phyloP scores from a whole-genome alignment of 1,140 invertebrate genomes.

The Stenopsyche tienmushanensis region DNA sequence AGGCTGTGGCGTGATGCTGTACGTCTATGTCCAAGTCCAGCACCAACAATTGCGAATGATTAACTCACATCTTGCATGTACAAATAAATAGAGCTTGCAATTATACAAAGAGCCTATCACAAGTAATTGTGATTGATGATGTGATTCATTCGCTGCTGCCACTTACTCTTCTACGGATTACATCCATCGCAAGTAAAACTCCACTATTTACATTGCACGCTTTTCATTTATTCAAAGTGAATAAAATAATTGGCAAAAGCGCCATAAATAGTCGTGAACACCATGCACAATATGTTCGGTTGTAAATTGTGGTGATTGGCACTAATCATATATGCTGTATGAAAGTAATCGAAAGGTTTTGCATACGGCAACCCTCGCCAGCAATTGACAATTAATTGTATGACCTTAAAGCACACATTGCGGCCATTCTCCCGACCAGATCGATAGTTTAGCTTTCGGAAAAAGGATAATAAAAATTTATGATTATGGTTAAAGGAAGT shows the following conservation, averaged over 20 bases:
- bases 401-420: slow-evolving; percentile 6
- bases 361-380: too few species aligned
- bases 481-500: slow-evolving; percentile 2
- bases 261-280: neutral
- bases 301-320: too few species aligned
- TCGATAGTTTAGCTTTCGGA: neutral
- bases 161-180: slow-evolving; percentile 2
- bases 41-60: slow-evolving; percentile 20
- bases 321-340: too few species aligned
- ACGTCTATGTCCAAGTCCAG: too few species aligned
- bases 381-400: neutral
- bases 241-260: neutral
- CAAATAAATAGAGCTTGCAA: slow-evolving; percentile 24
- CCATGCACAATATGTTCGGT: neutral
- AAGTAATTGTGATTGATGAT: slow-evolving; percentile 23
- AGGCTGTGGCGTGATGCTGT: neutral
- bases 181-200: neutral
- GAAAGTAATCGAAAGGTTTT: too few species aligned
- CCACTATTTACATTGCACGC: neutral
- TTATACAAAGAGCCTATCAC: slow-evolving; percentile 20
- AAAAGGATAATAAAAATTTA: neutral
- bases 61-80: slow-evolving; percentile 23
- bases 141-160: neutral
- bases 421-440: neutral
- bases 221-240: slow-evolving; percentile 1